Base-by-base conservation (phyloP, 2,797 vertebrate genomes). In the Columba guinea region DNA sequence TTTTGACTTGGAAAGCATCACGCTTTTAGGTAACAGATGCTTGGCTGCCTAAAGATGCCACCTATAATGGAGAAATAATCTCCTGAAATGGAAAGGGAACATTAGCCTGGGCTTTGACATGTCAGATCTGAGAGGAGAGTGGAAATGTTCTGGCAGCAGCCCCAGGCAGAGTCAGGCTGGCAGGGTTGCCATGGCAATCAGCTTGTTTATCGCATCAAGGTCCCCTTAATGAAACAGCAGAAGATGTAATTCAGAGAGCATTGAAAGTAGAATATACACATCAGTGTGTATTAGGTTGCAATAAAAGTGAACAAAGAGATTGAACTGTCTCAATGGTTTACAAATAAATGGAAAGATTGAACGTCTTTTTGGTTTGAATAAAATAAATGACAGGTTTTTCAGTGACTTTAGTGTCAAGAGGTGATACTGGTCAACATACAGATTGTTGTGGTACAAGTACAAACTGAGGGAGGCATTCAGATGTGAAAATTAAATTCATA, bases 181-280 rank as follows among this genome's bases (percentile, higher is more conserved):
- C 46, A 84, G 55, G 51, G 94, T 94, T 97, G 85, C 89, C 89
- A 95, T 96, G 92, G 81, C 70, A 96, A 93, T 92, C 46, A 64
- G 52, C 48, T 82, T 90, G 76, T 96, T 96, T 91, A 95, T 94
- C 84, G 81, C 80, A 91, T 93, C 85, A 93, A 71, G 73, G 62
- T 71, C 51, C 60, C 48, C 1, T 4, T 93, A 95, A 93, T 79
- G 90, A 95, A 95, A 89, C 27, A 86, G 67, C 28, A 62, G 85
- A 85, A 87, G 56, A 64, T 63, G 18, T 75, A 93, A 95, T 93
- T 95, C 55, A 62, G 71, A 81, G 55, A 84, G 44, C 59, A 68
- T 8, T 73, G 63, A n/a, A 93, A 80, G 34, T 65, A 81, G 86
- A 91, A 53, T 56, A 52, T 65, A 79, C 35, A 5, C 49, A 70